These are phyloP conservation scores for Montipora sp. DNA, from an alignment of 64 coral and sea anemone species.

Conservation along the genomic window DNA sequence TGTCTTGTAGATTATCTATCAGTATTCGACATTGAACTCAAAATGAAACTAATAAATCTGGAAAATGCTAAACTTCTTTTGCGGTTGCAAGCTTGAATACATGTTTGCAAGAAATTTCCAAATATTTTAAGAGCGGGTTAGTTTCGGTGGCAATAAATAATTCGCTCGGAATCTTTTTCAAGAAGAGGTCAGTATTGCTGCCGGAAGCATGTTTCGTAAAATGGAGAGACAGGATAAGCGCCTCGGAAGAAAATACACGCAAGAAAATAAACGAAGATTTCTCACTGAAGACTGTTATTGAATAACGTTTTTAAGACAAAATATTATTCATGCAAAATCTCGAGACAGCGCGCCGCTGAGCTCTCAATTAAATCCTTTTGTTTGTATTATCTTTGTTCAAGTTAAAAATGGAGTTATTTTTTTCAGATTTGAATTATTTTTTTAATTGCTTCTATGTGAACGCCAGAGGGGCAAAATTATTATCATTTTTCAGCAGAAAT, in stretches of 20 bases:
- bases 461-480: background rate
- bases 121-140: background rate
- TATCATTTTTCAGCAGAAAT: background rate
- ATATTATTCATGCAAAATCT: background rate
- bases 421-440: background rate
- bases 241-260: background rate
- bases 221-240: background rate
- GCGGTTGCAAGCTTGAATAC: background rate
- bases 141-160: background rate
- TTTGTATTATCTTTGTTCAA: background rate
- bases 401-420: background rate
- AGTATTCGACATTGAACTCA: background rate
- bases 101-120: background rate
- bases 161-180: too few species aligned
- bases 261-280: background rate
- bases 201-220: background rate
- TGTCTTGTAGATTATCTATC: background rate
- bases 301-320: background rate
- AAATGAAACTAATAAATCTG: background rate
- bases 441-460: background rate
- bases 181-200: background rate
- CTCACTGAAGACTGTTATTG: background rate
- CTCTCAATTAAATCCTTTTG: slow-evolving; percentile 40
- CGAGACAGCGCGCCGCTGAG: background rate
- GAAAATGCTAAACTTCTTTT: background rate